Conservation (phyloP, 2,888 invertebrate genomes). For the Lasioglossum malachurum region DNA sequence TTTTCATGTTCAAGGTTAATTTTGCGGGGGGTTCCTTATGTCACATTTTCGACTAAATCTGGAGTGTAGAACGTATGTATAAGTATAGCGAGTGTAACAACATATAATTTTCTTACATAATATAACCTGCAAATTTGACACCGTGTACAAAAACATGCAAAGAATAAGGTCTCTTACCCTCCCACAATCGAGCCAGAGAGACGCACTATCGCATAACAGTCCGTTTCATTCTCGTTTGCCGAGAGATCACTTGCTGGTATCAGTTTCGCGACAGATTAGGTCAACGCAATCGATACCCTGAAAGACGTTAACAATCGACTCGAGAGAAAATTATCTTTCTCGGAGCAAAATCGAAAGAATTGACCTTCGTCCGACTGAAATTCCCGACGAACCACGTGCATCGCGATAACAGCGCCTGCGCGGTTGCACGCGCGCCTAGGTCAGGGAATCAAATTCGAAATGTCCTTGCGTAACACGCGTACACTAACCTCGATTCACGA, state of each 20-base stretch:
- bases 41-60: too few species aligned
- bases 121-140: too few species aligned
- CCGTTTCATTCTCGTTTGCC: background rate
- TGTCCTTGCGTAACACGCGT: background rate
- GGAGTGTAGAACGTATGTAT: too few species aligned
- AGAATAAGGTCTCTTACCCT: background rate
- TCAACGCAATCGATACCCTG: background rate
- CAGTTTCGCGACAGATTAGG: background rate
- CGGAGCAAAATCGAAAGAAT: background rate
- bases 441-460: background rate
- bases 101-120: too few species aligned
- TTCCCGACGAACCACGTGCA: background rate
- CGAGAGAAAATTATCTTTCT: background rate
- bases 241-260: background rate
- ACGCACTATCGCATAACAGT: background rate
- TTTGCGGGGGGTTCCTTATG: too few species aligned
- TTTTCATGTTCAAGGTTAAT: too few species aligned
- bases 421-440: background rate
- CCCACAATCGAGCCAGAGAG: background rate
- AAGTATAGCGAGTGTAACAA: too few species aligned
- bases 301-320: background rate
- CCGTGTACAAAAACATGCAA: background rate
- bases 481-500: slow-evolving; percentile 32
- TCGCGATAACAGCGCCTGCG: background rate
- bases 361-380: background rate